Percentiles rank a stretch among this genome's conserved stretches.
Conservation (phyloP, 2,888 invertebrate genomes). For the Drosophila borealis region DNA sequence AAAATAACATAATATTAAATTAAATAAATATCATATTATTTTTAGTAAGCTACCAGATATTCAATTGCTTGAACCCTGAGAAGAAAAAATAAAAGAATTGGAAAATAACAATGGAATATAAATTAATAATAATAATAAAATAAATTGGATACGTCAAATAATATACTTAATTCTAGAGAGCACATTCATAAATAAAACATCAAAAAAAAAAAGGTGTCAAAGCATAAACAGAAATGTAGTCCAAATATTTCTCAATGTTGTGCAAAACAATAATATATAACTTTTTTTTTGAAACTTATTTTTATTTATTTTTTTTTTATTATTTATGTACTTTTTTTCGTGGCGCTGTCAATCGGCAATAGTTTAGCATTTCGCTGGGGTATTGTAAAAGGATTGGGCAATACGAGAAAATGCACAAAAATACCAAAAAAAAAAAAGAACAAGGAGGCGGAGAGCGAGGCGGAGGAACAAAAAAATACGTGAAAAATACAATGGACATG, state of each 20-base stretch:
- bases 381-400: slow-evolving; percentile 30
- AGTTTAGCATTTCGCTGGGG: slow-evolving; percentile 28
- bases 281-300: neutral
- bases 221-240: neutral
- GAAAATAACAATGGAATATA: neutral
- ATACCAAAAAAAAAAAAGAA: neutral
- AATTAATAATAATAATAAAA: neutral
- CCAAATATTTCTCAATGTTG: slow-evolving; percentile 5
- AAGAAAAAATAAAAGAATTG: neutral
- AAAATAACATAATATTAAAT: neutral
- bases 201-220: neutral
- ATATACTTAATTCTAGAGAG: too few relatives aligned
- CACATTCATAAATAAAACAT: too few relatives aligned
- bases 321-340: neutral
- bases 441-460: too few relatives aligned
- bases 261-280: neutral
- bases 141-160: too few relatives aligned
- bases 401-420: slow-evolving; percentile 20
- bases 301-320: too few relatives aligned
- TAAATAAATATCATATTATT: too few relatives aligned
- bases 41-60: too few relatives aligned
- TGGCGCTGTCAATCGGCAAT: slow-evolving; percentile 20
- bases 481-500: slow-evolving; percentile 32
- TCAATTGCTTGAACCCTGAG: too few relatives aligned
- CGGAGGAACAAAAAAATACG: neutral